Evolutionary conservation across 2,797 vertebrate genomes (phyloP).

Genomic region (Garrulus glandarius): DNA sequence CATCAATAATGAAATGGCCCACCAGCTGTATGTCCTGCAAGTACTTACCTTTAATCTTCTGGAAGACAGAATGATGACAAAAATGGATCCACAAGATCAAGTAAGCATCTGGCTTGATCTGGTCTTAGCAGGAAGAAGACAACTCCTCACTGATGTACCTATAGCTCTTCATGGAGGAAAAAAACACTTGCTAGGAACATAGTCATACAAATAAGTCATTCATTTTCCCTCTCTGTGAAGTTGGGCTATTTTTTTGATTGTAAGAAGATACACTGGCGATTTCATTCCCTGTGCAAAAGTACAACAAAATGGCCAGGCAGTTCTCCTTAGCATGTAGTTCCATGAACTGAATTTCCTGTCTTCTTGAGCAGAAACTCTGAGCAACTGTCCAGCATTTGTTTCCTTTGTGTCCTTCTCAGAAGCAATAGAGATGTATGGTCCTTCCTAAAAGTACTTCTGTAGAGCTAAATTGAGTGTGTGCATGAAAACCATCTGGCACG

Average conservation of each 20-base stretch:
- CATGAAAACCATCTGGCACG: background rate
- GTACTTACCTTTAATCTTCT: constrained; percentile 94
- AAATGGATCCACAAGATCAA: constrained; percentile 99
- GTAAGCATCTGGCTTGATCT: constrained; percentile 56
- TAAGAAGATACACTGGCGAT: background rate
- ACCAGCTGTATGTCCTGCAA: constrained; percentile 97
- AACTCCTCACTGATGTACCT: background rate
- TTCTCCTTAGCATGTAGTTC: background rate
- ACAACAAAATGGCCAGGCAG: background rate
- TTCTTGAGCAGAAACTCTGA: background rate
- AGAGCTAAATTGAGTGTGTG: background rate
- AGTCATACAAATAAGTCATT: background rate
- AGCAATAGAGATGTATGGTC: background rate
- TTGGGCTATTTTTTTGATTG: background rate
- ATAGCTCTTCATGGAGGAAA: background rate
- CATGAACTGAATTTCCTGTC: background rate
- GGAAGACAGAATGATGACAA: constrained; percentile 99
- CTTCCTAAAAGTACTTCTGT: background rate
- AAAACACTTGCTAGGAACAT: background rate
- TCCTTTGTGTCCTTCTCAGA: background rate
- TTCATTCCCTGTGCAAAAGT: background rate
- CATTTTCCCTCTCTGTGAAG: background rate
- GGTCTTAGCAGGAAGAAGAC: background rate
- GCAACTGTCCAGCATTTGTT: background rate
- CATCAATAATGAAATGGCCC: constrained; percentile 97